Evolutionary conservation across 1,140 invertebrate species (phyloP), one percentile per base, ranked within the genome.

Genomic region (Atta colombica): DNA sequence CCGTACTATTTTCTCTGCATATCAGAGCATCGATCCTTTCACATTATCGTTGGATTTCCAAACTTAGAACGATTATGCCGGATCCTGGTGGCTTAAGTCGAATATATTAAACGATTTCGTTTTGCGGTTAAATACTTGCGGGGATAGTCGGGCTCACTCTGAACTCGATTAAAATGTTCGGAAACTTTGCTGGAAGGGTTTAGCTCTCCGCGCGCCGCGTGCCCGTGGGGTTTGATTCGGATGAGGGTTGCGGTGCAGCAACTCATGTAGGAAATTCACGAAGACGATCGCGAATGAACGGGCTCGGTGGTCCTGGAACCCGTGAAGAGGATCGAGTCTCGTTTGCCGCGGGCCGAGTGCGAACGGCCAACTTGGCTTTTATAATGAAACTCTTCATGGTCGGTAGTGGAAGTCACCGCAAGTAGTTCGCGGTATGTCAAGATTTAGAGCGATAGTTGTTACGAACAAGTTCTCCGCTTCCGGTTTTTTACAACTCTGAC

Each of bases 371-470:
- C 91, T 92, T 91, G 90, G 92, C 92, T 92, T 92, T 91, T 92
- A 91, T 91, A 93, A 92, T 91, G 90, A 92, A 93, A 93, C 90
- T 93, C 93, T 90, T 87, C 71, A 80, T 49, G 75, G 84, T 68
- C 85, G 77, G 71, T 86, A 72, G 68, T 78, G 75, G 86, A 89
- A 85, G 74, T 75, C 71, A 74, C 63, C 74, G 63, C 61, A 68
- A 88, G 45, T 74, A 91, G 84, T 90, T 91, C 49, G 86, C 88
- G 88, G 81, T 85, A 90, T 74, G 93, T 80, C 71, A 93, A 92
- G 93, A 94, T 93, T 93, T 93, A 92, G 89, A 88, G 89, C 91
- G 91, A 94, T 92, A 93, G 93, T 93, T 92, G 92, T 91, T 92
- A 88, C 75, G 89, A 80, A 71, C 77, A 92, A 92, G 87, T 92